These are phyloP conservation scores for Fragum whitleyi DNA, from an alignment of 2,888 invertebrate species.

Conservation along the genomic window DNA sequence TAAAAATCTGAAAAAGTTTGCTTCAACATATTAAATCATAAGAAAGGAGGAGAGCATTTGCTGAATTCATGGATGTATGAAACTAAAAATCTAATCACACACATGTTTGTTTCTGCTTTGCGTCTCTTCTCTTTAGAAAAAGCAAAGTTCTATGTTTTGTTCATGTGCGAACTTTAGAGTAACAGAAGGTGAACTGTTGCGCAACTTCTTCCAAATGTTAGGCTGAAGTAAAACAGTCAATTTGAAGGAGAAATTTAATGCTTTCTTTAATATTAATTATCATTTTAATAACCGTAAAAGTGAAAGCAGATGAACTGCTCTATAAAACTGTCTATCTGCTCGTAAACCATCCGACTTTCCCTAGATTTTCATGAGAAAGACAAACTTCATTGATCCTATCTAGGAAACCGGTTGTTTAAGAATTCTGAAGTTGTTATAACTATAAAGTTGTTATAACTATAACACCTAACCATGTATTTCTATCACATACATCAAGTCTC, in stretches of 20 bases:
- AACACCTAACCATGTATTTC: too few relatives aligned
- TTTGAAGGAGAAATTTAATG: conserved; percentile 10
- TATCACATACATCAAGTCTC: too few relatives aligned
- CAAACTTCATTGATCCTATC: neutral
- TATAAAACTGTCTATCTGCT: conserved; percentile 23
- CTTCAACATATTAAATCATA: too few relatives aligned
- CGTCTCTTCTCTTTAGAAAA: too few relatives aligned
- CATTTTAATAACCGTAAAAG: conserved; percentile 22
- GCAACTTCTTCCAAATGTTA: neutral
- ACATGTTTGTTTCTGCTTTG: too few relatives aligned
- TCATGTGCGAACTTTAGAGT: neutral
- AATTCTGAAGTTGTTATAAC: too few relatives aligned
- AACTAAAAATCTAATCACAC: too few relatives aligned
- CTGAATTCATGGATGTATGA: too few relatives aligned
- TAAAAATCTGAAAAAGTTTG: too few relatives aligned
- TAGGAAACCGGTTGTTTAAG: too few relatives aligned
- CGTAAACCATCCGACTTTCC: neutral
- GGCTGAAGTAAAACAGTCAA: neutral
- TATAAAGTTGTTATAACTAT: too few relatives aligned
- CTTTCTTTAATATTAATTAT: conserved; percentile 21
- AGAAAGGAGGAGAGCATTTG: too few relatives aligned
- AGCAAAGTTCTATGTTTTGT: neutral
- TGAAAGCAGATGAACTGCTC: conserved; percentile 16
- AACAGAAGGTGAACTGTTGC: neutral
- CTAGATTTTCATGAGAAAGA: neutral